Evolutionary conservation across 2,888 invertebrate species (phyloP), one percentile per base, ranked within the genome.

Genomic region (Habrosyne pyritoides): DNA sequence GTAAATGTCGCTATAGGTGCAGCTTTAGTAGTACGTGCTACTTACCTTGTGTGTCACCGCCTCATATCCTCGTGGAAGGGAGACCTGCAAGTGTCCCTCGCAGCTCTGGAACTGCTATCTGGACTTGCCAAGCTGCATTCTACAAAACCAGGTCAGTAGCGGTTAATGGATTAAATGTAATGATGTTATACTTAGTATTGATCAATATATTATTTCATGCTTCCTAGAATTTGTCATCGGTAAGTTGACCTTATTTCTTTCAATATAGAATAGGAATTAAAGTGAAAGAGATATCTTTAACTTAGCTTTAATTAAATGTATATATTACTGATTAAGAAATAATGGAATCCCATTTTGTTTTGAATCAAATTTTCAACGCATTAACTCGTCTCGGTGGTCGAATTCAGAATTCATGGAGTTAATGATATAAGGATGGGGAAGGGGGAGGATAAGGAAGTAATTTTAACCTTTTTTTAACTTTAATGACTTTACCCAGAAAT

Each of bases 11-110:
- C 14, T 6, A 50, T 59, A 93, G 93, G 92, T 57, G 86, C 92
- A 6, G 98, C 98, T 2, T 86, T 99, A 63, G 98, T 98, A 77
- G 97, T 98, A 0, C 95, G 98, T 59, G 97, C 98, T 7, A 98
- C 98, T 0, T 98, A 98, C 79, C 93, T 99, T 73, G 98, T 99
- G 36, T 99, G 98, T 79, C 98, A 98, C 86, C 96, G 98, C 21
- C 93, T 99, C 58, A 98, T 98, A 79, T 98, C 98, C 0, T 97
- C 98, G 0, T 99, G 99, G 99, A 99, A 98, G 90, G 96, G 97
- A 0, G 99, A 99, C 87, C 92, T 99, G 59, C 98, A 98, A 81
- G 97, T 98, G 42, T 98, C 98, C 0, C 88, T 99, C 55, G 98
- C 99, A 0, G 99, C 99, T 0, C 89, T 99, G 61, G 99, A 99